Conservation (phyloP, 2,113 vertebrate genomes). For the Serilophus lunatus region DNA sequence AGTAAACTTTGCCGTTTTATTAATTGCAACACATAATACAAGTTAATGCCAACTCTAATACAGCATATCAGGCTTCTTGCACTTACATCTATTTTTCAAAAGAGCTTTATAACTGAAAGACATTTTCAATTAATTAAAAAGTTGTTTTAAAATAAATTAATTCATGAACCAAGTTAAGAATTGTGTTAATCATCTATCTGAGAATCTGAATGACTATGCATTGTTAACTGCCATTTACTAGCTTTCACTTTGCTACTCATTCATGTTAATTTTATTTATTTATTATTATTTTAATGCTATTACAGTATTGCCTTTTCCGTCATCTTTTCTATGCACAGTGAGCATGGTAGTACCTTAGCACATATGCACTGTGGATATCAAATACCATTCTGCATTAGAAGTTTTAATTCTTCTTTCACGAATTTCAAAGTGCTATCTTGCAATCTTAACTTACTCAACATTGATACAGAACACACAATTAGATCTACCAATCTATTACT, state of each 20-base stretch:
- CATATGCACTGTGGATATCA: not conserved
- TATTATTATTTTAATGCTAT: too few species aligned
- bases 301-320: not conserved
- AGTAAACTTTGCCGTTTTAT: not conserved
- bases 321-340: not conserved
- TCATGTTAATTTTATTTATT: not conserved
- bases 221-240: not conserved
- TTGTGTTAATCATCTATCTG: not conserved
- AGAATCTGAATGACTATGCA: not conserved
- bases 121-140: not conserved
- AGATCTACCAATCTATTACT: not conserved
- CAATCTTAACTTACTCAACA: not conserved
- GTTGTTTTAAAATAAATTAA: not conserved
- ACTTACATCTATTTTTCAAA: not conserved
- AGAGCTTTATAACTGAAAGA: not conserved
- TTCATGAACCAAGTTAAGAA: not conserved
- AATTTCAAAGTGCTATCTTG: not conserved
- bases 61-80: not conserved
- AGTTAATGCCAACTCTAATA: not conserved
- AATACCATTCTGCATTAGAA: not conserved
- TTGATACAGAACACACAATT: not conserved
- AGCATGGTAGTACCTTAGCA: fast-evolving
- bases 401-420: not conserved
- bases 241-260: not conserved
- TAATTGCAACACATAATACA: not conserved